Conservation (phyloP, 2,113 vertebrate genomes). For the Microcebus griseorufus region DNA sequence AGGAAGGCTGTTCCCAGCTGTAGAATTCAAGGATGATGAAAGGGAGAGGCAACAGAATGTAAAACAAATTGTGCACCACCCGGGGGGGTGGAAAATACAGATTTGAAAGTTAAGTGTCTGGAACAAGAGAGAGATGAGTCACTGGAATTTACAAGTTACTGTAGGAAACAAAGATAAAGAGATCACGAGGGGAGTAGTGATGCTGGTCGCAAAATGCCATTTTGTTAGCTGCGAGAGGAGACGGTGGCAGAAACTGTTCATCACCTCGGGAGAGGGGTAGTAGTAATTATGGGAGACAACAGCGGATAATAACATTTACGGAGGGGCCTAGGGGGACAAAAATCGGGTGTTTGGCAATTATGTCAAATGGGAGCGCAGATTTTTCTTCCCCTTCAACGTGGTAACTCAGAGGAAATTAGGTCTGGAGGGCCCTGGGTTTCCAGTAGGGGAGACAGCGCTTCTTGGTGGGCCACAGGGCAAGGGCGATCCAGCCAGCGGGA, state of each 20-base stretch:
- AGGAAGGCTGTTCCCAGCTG: slow-evolving; percentile 67
- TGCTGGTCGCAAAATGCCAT: background rate
- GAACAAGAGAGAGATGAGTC: slow-evolving; percentile 74
- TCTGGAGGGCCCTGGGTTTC: background rate
- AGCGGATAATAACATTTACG: slow-evolving; percentile 37
- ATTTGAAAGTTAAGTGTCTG: slow-evolving; percentile 77
- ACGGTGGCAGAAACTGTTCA: background rate
- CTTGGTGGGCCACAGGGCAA: background rate
- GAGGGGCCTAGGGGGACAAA: slow-evolving; percentile 8
- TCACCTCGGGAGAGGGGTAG: background rate
- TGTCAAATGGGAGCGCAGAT: slow-evolving; percentile 37
- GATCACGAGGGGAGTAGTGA: background rate
- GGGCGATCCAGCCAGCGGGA: background rate
- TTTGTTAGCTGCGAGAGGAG: slow-evolving; percentile 43
- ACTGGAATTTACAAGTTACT: slow-evolving; percentile 73
- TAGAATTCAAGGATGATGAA: slow-evolving; percentile 69
- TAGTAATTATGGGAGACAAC: slow-evolving; percentile 47
- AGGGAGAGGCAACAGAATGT: slow-evolving; percentile 50
- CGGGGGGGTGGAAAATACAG: slow-evolving; percentile 63
- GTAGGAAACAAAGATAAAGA: slow-evolving; percentile 67
- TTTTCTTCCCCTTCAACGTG: slow-evolving; percentile 24
- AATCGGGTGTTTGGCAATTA: slow-evolving; percentile 63
- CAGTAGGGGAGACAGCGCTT: background rate
- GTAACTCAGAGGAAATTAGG: slow-evolving; percentile 60
- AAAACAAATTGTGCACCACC: slow-evolving; percentile 64